Percentiles rank a stretch among this genome's conserved stretches.
phyloP scores from a whole-genome alignment of 2,797 vertebrate species.

The Pitangus sulphuratus region DNA sequence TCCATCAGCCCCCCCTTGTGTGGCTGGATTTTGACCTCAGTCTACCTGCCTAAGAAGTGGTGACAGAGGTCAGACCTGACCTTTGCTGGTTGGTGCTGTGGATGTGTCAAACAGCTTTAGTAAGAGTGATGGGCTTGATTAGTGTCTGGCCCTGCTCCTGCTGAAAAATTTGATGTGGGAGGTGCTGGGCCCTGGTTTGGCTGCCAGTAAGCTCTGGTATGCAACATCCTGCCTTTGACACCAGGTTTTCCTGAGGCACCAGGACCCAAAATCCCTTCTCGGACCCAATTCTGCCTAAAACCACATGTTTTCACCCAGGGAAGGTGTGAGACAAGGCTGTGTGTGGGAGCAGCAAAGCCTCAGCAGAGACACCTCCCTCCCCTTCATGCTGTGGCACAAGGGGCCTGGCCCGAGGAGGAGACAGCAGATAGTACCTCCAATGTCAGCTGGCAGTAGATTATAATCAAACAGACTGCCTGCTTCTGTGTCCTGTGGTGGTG shows the following conservation, averaged over 20 bases:
- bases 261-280: not conserved
- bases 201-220: not conserved
- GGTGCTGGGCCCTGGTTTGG: not conserved
- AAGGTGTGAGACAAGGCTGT: not conserved
- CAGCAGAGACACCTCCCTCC: not conserved
- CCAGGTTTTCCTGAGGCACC: not conserved
- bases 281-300: not conserved
- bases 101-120: not conserved
- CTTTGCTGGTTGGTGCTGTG: accelerated
- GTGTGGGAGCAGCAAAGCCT: not conserved
- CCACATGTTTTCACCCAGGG: not conserved
- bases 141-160: not conserved
- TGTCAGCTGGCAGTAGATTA: not conserved
- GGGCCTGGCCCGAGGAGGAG: not conserved
- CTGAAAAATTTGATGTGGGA: accelerated
- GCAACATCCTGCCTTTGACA: accelerated
- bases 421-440: not conserved
- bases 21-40: not conserved
- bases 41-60: accelerated
- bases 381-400: not conserved
- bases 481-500: not conserved
- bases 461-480: not conserved
- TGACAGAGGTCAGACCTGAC: not conserved
- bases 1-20: accelerated
- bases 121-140: not conserved